Evolutionary conservation across 2,113 vertebrate genomes (phyloP), one percentile per base, ranked within the genome.

Genomic region (Brienomyrus longianalis): DNA sequence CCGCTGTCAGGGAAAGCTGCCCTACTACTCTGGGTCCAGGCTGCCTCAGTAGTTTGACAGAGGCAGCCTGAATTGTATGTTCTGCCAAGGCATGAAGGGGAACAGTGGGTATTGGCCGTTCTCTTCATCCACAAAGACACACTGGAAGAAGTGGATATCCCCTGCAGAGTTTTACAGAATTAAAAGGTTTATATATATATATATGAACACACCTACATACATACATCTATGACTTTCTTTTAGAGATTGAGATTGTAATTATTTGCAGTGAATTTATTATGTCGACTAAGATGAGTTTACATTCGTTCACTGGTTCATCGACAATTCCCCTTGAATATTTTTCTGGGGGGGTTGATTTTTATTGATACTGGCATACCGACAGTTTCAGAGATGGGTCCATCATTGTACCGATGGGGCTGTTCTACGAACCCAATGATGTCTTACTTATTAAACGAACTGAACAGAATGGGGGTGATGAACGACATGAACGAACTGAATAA

Each of bases 81-180:
- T 92, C 51, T 95, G 93, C 83, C 96, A 90, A 0, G 95, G 95
- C 11, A 95, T 95, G 92, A 96, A 96, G 86, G 96, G 94, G 13
- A 95, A 96, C 92, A 96, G 95, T 0, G 96, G 95, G 91, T 96
- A 96, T 91, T 95, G 95, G 90, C 94, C 95, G 84, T 96, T 96
- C 3, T 96, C 95, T 90, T 96, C 96, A 13, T 96, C 96, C 93
- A 96, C 95, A 89, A 96, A 96, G 94, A 96, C 96, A 91, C 96
- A 96, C 93, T 96, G 96, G 93, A 96, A 96, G 93, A 96, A 96
- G 19, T 95, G 96, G 89, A 96, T 85, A 47, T 96, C 95, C 3
- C 96, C 96, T 96, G 93, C 2, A 88, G 88, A 85, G 43, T 62
- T 56, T 27, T n/a, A 62, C 6, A 56, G 6, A 85, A 56, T 31